phyloP scores from a whole-genome alignment of 1,140 invertebrate species.

The Nomia melanderi region DNA sequence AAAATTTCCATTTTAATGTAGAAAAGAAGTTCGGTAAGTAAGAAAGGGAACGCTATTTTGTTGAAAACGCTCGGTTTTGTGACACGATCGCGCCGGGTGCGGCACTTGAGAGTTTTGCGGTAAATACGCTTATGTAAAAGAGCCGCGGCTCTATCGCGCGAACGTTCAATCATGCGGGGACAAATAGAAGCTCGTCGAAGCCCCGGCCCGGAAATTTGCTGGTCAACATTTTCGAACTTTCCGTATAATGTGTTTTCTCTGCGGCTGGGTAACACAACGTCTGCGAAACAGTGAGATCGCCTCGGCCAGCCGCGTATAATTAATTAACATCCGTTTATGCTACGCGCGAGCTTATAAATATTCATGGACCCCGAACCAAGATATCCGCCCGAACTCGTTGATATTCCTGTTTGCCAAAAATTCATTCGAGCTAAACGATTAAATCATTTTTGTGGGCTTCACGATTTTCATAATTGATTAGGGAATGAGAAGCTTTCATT shows the following conservation, averaged over 20 bases:
- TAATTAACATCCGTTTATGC: constrained; percentile 49
- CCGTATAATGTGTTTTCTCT: constrained; percentile 34
- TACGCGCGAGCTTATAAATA: constrained; percentile 34
- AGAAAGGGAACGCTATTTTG: not conserved
- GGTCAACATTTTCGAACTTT: constrained; percentile 36
- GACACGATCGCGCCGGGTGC: not conserved
- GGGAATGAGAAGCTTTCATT: too few species aligned
- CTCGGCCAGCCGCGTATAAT: constrained; percentile 20
- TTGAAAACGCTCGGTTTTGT: not conserved
- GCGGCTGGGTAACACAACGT: constrained; percentile 9
- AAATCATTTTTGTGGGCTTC: not conserved
- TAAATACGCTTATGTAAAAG: constrained; percentile 3
- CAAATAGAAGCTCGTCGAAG: constrained; percentile 7
- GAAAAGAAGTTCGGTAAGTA: too few species aligned
- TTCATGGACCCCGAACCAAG: constrained; percentile 3
- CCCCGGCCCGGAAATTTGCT: constrained; percentile 7
- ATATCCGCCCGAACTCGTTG: not conserved
- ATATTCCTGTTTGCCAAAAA: constrained; percentile 13
- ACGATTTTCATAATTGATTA: too few species aligned
- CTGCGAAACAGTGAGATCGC: constrained; percentile 15
- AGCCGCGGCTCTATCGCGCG: not conserved
- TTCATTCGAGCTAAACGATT: not conserved
- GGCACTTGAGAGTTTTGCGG: constrained; percentile 5
- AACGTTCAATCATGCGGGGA: constrained; percentile 2
- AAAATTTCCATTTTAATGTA: too few species aligned